Conservation (phyloP, 2,797 vertebrate genomes). For the Dallia pectoralis region DNA sequence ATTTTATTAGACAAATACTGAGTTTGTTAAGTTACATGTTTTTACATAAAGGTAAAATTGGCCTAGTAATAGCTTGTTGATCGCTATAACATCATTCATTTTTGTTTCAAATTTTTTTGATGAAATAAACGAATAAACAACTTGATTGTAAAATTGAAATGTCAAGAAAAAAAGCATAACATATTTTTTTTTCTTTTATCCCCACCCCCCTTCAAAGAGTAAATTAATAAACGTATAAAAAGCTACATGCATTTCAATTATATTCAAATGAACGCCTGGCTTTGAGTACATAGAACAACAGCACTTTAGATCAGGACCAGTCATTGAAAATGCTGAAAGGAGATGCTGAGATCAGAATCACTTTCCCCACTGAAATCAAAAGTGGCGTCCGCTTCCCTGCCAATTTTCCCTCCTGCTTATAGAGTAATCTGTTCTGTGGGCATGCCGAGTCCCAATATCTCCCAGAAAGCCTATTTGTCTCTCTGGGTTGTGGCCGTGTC, state of each 20-base stretch:
- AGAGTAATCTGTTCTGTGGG: neutral
- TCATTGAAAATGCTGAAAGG: slow-evolving; percentile 10
- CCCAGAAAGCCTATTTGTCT: neutral
- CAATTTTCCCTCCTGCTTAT: neutral
- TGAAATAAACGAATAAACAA: no score
- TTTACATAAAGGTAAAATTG: no score
- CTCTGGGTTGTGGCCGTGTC: neutral
- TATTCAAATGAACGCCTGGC: slow-evolving; percentile 1
- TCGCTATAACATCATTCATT: no score
- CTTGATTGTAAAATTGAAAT: no score
- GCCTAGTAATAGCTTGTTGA: no score
- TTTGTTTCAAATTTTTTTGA: no score
- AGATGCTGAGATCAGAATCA: neutral
- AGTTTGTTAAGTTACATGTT: no score
- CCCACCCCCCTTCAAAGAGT: neutral
- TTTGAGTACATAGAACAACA: slow-evolving; percentile 7
- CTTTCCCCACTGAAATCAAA: slow-evolving; percentile 15
- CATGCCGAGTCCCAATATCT: neutral
- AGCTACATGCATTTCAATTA: neutral
- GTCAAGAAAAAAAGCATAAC: neutral
- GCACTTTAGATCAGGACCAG: slow-evolving; percentile 1
- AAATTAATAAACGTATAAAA: neutral
- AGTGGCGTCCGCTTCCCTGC: neutral
- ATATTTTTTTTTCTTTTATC: neutral
- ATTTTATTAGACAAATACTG: no score